Conservation (phyloP, 53 echinoderm and acorn worm genomes). For the Apostichopus leukothele region DNA sequence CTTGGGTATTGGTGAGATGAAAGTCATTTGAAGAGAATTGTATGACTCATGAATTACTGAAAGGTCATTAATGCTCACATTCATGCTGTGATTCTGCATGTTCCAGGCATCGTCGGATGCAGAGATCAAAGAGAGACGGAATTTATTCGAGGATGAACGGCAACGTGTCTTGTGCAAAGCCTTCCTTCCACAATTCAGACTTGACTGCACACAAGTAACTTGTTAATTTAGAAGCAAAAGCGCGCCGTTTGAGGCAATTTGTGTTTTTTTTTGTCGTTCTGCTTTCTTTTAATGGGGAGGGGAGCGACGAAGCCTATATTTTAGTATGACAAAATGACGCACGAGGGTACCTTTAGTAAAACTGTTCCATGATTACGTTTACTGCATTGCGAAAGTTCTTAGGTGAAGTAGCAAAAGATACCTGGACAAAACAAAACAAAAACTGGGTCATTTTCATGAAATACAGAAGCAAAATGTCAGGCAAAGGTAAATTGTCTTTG, state of each 20-base stretch:
- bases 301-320: not conserved
- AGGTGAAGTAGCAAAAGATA: too few relatives aligned
- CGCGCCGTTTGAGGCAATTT: not conserved
- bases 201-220: not conserved
- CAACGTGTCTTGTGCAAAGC: not conserved
- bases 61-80: not conserved
- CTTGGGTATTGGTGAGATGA: not conserved
- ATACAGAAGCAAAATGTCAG: too few relatives aligned
- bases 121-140: not conserved
- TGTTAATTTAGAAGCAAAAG: not conserved
- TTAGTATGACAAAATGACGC: too few relatives aligned
- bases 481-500: too few relatives aligned
- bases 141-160: not conserved
- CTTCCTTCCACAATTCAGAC: not conserved
- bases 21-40: not conserved
- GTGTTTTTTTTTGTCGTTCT: not conserved
- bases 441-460: too few relatives aligned
- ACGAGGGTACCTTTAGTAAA: too few relatives aligned
- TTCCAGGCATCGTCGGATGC: not conserved
- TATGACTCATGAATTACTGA: not conserved
- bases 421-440: too few relatives aligned
- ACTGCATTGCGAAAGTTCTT: too few relatives aligned
- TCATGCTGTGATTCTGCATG: not conserved
- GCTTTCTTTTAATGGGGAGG: not conserved
- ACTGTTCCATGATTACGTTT: too few relatives aligned